Conservation (phyloP, 2,888 invertebrate genomes). For the Himalopsyche anomala region DNA sequence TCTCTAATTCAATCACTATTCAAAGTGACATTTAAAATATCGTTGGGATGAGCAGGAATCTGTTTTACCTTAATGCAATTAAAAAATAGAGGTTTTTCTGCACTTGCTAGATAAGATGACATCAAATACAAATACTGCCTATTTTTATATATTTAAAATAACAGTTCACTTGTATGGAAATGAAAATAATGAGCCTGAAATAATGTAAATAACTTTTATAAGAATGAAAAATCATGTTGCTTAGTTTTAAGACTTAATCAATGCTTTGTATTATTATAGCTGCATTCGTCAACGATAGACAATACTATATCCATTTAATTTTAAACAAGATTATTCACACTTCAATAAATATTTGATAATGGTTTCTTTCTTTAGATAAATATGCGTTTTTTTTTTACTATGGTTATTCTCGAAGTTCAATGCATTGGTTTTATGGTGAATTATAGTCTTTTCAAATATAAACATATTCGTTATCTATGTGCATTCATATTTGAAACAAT, state of each 20-base stretch:
- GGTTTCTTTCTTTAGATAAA: neutral
- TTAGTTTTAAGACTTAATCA: constrained; percentile 46
- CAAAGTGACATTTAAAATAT: constrained; percentile 14
- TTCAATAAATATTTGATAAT: constrained; percentile 11
- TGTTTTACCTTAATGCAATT: constrained; percentile 45
- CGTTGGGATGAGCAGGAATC: neutral
- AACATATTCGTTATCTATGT: no score
- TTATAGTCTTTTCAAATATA: no score
- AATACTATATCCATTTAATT: constrained; percentile 14
- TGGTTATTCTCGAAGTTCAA: no score
- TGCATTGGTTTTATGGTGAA: no score
- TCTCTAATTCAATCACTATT: neutral
- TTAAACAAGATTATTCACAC: neutral
- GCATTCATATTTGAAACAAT: no score
- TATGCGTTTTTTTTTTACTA: no score
- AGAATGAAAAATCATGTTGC: constrained; percentile 53
- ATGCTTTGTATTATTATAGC: constrained; percentile 24
- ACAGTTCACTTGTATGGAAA: constrained; percentile 38
- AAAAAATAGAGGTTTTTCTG: constrained; percentile 49
- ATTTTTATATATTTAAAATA: constrained; percentile 57
- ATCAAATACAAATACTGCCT: constrained; percentile 48
- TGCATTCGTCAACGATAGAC: constrained; percentile 6
- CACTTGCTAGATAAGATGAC: constrained; percentile 43
- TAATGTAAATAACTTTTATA: constrained; percentile 56
- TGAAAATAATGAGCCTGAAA: constrained; percentile 43